Evolutionary conservation across 2,113 vertebrate genomes (phyloP).

Genomic region (Deroptyus accipitrinus): DNA sequence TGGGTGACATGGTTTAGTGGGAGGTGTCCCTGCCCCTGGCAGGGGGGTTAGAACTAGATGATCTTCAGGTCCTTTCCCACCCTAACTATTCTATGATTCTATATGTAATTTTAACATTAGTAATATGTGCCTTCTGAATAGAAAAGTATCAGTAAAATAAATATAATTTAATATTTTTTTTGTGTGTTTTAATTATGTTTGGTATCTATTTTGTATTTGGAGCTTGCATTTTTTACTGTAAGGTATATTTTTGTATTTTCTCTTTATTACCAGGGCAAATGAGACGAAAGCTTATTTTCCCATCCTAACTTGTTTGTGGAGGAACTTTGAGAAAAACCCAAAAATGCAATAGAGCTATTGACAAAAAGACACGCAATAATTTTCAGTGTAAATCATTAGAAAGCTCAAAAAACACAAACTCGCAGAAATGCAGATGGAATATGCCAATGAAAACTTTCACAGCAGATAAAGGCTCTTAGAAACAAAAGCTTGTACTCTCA

Average conservation of each 20-base stretch:
- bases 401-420: not conserved
- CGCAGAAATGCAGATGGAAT: not conserved
- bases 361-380: not conserved
- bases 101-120: not conserved
- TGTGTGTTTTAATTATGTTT: not conserved
- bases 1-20: too few relatives aligned
- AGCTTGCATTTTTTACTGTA: not conserved
- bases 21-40: too few relatives aligned
- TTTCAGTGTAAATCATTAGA: not conserved
- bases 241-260: not conserved
- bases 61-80: too few relatives aligned
- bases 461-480: not conserved
- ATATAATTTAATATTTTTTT: not conserved
- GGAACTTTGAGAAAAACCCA: not conserved
- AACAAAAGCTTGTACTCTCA: not conserved
- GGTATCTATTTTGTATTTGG: not conserved
- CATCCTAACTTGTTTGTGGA: not conserved
- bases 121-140: not conserved
- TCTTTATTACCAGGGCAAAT: not conserved
- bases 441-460: not conserved
- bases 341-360: not conserved
- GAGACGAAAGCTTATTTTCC: not conserved
- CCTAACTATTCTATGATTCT: too few relatives aligned
- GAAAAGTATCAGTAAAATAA: not conserved
- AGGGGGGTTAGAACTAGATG: too few relatives aligned